These are phyloP conservation scores for Alsophila aescularia DNA, from an alignment of 2,888 invertebrate genomes.

Conservation along the genomic window DNA sequence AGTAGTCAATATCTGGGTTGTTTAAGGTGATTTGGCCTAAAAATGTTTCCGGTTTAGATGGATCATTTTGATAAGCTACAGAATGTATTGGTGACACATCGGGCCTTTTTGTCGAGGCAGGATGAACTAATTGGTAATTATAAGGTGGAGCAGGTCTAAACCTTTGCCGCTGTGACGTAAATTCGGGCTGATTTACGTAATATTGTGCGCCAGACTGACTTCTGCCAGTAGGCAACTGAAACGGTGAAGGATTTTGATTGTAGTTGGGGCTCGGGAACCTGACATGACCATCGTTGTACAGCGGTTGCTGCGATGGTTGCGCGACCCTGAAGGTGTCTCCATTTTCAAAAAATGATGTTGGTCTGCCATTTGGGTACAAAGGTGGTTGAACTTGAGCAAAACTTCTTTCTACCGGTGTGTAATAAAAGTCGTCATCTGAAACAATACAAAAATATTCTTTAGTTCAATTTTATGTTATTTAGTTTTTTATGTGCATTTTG, in stretches of 20 bases:
- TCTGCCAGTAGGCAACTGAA: conserved; percentile 77
- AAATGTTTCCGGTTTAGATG: conserved; percentile 86
- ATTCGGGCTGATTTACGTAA: conserved; percentile 78
- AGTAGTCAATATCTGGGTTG: conserved; percentile 82
- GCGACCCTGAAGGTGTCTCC: conserved; percentile 68
- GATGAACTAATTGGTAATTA: conserved; percentile 75
- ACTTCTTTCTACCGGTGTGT: conserved; percentile 78
- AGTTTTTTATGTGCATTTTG: too few relatives aligned
- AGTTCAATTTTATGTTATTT: background rate
- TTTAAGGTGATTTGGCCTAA: conserved; percentile 86
- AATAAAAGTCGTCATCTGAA: conserved; percentile 80
- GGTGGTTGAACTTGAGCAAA: conserved; percentile 82
- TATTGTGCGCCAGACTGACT: conserved; percentile 76
- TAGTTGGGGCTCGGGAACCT: conserved; percentile 78
- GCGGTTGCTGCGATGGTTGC: conserved; percentile 62
- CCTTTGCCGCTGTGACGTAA: conserved; percentile 67
- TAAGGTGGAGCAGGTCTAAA: conserved; percentile 73
- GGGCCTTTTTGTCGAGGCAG: conserved; percentile 82
- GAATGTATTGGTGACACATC: conserved; percentile 84
- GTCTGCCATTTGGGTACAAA: conserved; percentile 70
- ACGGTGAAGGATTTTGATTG: conserved; percentile 79
- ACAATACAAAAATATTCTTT: conserved; percentile 47
- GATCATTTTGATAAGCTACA: conserved; percentile 84
- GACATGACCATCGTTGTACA: conserved; percentile 67
- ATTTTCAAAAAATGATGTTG: conserved; percentile 68